Evolutionary conservation across 2,888 invertebrate species (phyloP).

Genomic region (Margaritifera margaritifera): DNA sequence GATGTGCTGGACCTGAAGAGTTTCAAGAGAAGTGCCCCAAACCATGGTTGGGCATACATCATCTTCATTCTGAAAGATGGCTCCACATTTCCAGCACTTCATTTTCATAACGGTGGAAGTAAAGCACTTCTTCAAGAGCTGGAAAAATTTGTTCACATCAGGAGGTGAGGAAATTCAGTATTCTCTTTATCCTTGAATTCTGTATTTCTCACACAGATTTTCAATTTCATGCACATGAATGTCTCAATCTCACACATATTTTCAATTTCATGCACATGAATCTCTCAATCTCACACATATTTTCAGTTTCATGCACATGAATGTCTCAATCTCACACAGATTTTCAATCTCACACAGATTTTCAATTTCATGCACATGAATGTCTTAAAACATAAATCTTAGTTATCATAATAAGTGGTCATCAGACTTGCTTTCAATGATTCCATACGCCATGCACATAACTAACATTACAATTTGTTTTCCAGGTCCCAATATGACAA

Average conservation of each 20-base stretch:
- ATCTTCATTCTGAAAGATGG: conserved; percentile 82
- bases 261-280: background rate
- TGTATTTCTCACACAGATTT: background rate
- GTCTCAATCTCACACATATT: background rate
- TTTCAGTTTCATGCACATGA: background rate
- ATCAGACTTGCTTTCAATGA: too few relatives aligned
- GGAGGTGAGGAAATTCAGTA: conserved; percentile 74
- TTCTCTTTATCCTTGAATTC: too few relatives aligned
- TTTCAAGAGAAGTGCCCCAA: conserved; percentile 74
- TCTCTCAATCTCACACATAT: background rate
- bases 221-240: background rate
- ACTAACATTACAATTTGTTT: conserved; percentile 4
- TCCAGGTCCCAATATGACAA: conserved; percentile 82
- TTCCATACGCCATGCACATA: too few relatives aligned
- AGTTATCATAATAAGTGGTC: background rate
- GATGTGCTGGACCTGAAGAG: conserved; percentile 80
- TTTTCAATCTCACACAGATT: background rate
- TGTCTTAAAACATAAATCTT: too few relatives aligned
- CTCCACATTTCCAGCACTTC: conserved; percentile 85
- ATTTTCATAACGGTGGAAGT: conserved; percentile 91
- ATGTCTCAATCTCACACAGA: too few relatives aligned
- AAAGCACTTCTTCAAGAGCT: conserved; percentile 80
- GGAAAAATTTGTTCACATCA: conserved; percentile 76
- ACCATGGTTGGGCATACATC: conserved; percentile 70
- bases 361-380: background rate